phyloP scores from a whole-genome alignment of 2,797 vertebrate species.

The Typhlichthys eigenmanni region DNA sequence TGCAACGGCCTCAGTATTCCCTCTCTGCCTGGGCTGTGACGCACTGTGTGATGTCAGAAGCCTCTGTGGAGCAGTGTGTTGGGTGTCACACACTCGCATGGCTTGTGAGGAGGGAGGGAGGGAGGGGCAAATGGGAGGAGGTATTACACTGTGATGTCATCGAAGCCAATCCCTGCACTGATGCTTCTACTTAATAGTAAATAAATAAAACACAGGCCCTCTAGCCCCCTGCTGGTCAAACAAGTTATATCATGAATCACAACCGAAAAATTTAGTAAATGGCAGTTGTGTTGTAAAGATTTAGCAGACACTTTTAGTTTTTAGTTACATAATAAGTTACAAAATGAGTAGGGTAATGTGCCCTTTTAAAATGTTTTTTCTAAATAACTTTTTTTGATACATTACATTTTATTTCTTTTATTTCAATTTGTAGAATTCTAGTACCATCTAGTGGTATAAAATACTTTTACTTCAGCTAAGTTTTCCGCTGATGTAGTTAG shows the following conservation, averaged over 20 bases:
- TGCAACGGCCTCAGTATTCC: constrained; percentile 55
- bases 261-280: no score
- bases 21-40: constrained; percentile 44
- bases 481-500: no score
- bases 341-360: no score
- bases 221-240: constrained; percentile 52
- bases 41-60: constrained; percentile 60
- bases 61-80: constrained; percentile 38
- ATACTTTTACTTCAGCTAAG: not conserved
- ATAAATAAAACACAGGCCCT: not conserved
- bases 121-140: constrained; percentile 38
- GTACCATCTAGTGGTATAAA: not conserved
- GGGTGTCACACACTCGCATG: constrained; percentile 46
- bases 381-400: no score
- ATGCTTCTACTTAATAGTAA: constrained; percentile 25
- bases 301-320: no score
- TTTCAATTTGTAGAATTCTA: no score
- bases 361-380: no score
- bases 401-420: no score
- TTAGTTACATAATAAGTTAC: no score
- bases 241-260: not conserved
- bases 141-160: constrained; percentile 66
- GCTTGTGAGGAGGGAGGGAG: constrained; percentile 31
- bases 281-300: no score
- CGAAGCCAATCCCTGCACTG: constrained; percentile 42